Conservation (phyloP, 2,797 vertebrate species). For the Oryzias dopingdopingensis region DNA sequence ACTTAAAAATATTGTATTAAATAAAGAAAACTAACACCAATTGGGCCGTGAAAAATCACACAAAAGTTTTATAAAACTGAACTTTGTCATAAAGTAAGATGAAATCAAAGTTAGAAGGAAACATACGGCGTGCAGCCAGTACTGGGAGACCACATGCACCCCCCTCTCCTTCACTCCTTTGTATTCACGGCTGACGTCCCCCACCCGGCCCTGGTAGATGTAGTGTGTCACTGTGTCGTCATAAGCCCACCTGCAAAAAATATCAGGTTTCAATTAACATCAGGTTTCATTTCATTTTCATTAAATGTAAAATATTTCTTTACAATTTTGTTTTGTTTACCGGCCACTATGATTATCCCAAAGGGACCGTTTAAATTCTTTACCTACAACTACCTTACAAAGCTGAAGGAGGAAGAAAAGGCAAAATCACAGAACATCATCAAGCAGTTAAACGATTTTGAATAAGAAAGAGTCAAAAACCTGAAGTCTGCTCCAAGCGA, state of each 20-base stretch:
- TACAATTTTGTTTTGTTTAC: background rate
- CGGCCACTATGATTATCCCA: too few relatives aligned
- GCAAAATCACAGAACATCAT: background rate
- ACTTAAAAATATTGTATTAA: background rate
- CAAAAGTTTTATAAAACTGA: too few relatives aligned
- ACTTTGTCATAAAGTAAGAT: background rate
- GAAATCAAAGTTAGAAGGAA: background rate
- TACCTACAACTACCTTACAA: too few relatives aligned
- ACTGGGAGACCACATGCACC: slow-evolving; percentile 90
- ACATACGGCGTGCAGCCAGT: slow-evolving; percentile 92
- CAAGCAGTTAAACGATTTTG: background rate
- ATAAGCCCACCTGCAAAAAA: slow-evolving; percentile 86
- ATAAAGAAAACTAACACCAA: background rate
- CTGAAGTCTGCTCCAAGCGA: slow-evolving; percentile 96
- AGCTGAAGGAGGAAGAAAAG: too few relatives aligned
- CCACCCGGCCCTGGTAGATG: slow-evolving; percentile 92
- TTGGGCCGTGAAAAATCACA: too few relatives aligned
- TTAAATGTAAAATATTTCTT: background rate
- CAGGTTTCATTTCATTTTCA: background rate
- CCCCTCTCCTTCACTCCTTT: slow-evolving; percentile 89
- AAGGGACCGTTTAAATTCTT: too few relatives aligned
- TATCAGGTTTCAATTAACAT: background rate
- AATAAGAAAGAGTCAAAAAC: slow-evolving; percentile 59
- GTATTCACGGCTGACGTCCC: slow-evolving; percentile 92
- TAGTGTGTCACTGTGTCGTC: slow-evolving; percentile 96